Evolutionary conservation across 2,888 invertebrate species (phyloP), one percentile per base, ranked within the genome.

Genomic region (Volucella inanis): DNA sequence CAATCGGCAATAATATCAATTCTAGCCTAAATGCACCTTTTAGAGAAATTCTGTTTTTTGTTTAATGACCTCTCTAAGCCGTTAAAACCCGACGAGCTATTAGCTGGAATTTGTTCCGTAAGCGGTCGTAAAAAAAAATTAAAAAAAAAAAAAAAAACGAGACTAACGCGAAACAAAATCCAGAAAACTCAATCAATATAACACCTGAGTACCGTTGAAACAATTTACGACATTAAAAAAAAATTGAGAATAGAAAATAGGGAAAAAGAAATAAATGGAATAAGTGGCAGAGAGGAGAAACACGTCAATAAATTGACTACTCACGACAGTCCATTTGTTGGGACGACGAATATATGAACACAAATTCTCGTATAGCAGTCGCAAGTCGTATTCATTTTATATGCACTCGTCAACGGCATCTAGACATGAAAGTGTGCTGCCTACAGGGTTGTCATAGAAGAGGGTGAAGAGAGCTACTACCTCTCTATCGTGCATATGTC

Each of bases 21-120:
- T 70, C 38, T 22, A 52, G 68, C 75, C 62, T 68, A 75, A 80
- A 80, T 80, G 80, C 80, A 80, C 43, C 52, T 75, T 68, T 61
- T 67, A 65, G 22, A 65, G 59, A 70, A 52, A 67, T 22, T 12
- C 8, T 59, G 31, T 31, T 31, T 31, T 31, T 31, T 31, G 31
- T 79, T 79, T 79, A 79, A 80, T 62, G 67, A 55, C 62, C 43
- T 8, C 31, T 41, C 55, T 31, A 31, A 31, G 31, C 45, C 54
- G 55, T 68, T 65, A 81, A 80, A 64, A 8, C 64, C 31, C 6
- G 31, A 4, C 31, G 31, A 38, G 45, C 41, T 38, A 57, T 64
- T 64, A 57, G 47, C 45, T 81, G 39, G 76, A 76, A 76, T 76
- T 81, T 76, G 76, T 76, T 76, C 38, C 76, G 57, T 68, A 14